phyloP scores from a whole-genome alignment of 2,888 invertebrate species.

The Prenolepis imparis region DNA sequence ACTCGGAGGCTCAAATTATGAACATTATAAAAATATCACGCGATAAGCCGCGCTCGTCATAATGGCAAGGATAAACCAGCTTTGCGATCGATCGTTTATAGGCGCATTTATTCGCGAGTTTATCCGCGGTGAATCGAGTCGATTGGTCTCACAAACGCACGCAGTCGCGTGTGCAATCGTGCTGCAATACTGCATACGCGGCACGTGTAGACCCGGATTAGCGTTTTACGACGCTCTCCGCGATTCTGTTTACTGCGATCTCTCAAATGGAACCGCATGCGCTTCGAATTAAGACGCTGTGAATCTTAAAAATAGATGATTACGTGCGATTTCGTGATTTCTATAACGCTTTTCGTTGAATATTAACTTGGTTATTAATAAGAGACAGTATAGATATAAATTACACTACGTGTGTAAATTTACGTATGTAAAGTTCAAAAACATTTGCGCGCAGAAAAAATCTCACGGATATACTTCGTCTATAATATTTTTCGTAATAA shows the following conservation, averaged over 20 bases:
- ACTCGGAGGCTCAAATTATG: slow-evolving; percentile 17
- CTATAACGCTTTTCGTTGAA: slow-evolving; percentile 3
- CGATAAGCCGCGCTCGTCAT: neutral
- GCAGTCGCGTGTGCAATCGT: neutral
- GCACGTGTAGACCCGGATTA: slow-evolving; percentile 34
- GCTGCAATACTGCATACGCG: slow-evolving; percentile 31
- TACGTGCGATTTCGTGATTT: neutral
- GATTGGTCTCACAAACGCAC: slow-evolving; percentile 8
- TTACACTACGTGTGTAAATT: neutral
- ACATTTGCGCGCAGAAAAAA: no score
- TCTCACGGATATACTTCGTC: no score
- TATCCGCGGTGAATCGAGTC: slow-evolving; percentile 8
- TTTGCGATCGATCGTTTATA: slow-evolving; percentile 29
- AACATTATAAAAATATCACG: slow-evolving; percentile 18
- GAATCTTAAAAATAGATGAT: slow-evolving; percentile 25
- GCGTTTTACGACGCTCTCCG: slow-evolving; percentile 36
- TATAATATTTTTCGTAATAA: neutral
- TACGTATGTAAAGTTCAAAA: slow-evolving; percentile 1
- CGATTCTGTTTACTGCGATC: slow-evolving; percentile 35
- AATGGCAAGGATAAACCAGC: slow-evolving; percentile 11
- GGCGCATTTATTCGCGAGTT: slow-evolving; percentile 18
- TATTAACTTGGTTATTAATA: slow-evolving; percentile 15
- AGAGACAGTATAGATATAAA: neutral
- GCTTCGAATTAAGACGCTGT: slow-evolving; percentile 10
- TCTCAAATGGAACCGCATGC: slow-evolving; percentile 28